These are phyloP conservation scores for Psilanteris sp. DNA, from an alignment of 1,140 invertebrate species.

Conservation along the genomic window DNA sequence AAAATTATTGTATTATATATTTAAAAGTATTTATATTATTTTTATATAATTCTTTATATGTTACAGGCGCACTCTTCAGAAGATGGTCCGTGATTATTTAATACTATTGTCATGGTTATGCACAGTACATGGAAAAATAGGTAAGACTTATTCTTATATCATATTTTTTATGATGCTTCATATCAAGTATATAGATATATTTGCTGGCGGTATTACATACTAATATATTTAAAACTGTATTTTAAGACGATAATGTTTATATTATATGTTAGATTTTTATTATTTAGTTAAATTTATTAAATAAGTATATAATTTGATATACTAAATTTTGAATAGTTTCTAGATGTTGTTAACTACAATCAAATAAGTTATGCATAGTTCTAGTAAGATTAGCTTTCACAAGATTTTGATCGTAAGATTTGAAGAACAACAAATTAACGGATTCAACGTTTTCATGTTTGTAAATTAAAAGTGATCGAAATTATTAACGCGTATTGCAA, in stretches of 20 bases:
- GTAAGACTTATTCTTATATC: too few species aligned
- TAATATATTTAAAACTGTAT: too few species aligned
- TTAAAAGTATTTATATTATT: neutral
- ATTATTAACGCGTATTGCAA: too few species aligned
- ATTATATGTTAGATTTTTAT: too few species aligned
- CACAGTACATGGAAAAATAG: conserved; percentile 75
- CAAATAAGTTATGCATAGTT: conserved; percentile 44
- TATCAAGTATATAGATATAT: too few species aligned
- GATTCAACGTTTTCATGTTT: neutral
- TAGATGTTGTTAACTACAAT: conserved; percentile 19
- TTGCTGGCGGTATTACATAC: too few species aligned
- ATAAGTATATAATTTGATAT: too few species aligned
- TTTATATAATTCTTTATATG: conserved; percentile 1
- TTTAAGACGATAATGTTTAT: too few species aligned
- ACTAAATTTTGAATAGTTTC: conserved; percentile 41
- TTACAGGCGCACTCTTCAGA: conserved; percentile 71
- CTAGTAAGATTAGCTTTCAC: conserved; percentile 10
- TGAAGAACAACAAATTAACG: conserved; percentile 3
- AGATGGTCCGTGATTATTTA: conserved; percentile 77
- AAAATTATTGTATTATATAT: neutral
- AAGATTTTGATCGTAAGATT: conserved; percentile 26
- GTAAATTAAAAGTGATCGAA: too few species aligned
- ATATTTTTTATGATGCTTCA: too few species aligned
- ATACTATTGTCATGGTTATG: conserved; percentile 76
- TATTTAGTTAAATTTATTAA: too few species aligned